Evolutionary conservation across 2,797 vertebrate genomes (phyloP).

Genomic region (Enteromius argenteus): DNA sequence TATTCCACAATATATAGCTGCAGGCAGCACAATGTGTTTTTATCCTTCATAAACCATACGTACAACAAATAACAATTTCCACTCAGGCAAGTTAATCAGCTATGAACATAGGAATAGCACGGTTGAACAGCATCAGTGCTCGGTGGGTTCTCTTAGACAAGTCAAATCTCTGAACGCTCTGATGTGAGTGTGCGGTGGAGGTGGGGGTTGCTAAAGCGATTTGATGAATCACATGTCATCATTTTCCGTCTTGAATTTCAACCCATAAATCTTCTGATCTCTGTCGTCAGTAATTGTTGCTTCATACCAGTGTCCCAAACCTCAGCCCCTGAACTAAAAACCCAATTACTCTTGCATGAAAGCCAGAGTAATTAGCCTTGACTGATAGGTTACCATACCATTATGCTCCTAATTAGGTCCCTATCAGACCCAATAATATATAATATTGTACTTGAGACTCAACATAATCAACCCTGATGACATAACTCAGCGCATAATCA

Average conservation of each 20-base stretch:
- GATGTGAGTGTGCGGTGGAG: neutral
- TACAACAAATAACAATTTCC: constrained; percentile 6
- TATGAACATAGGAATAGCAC: neutral
- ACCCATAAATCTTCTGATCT: constrained; percentile 54
- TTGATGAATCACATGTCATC: constrained; percentile 54
- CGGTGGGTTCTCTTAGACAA: constrained; percentile 10
- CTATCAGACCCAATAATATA: constrained; percentile 78
- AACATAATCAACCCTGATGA: constrained; percentile 72
- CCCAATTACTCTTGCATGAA: constrained; percentile 71
- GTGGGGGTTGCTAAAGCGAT: constrained; percentile 40
- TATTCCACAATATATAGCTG: neutral
- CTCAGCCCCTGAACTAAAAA: constrained; percentile 66
- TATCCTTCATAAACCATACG: neutral
- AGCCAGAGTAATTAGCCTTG: constrained; percentile 76
- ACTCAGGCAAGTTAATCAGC: constrained; percentile 5
- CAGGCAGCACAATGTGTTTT: neutral
- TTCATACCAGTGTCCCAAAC: constrained; percentile 52
- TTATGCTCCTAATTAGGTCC: constrained; percentile 78
- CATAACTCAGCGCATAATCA: constrained; percentile 74
- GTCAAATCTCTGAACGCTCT: constrained; percentile 25
- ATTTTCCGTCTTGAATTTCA: constrained; percentile 48
- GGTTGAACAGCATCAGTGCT: neutral
- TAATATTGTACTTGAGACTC: constrained; percentile 70
- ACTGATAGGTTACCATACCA: constrained; percentile 77
- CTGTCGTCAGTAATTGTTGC: constrained; percentile 48